Percentiles rank a stretch among this genome's conserved stretches.
Conservation (phyloP, 2,113 vertebrate genomes). For the Acrocephalus arundinaceus region DNA sequence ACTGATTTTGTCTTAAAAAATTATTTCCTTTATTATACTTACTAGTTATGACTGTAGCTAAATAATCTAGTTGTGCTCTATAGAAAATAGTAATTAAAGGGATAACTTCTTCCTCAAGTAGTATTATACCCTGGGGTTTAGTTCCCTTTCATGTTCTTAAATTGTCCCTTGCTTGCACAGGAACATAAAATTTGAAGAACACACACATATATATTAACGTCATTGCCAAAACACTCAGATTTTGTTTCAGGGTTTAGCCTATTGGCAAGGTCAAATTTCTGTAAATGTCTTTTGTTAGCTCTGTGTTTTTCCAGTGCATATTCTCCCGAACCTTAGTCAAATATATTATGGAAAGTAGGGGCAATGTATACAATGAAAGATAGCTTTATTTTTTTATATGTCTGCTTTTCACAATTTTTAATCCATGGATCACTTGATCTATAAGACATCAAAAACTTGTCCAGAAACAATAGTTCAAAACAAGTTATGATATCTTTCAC, state of each 20-base stretch:
- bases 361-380: background rate
- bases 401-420: background rate
- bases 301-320: background rate
- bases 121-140: background rate
- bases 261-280: background rate
- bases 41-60: background rate
- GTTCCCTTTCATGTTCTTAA: background rate
- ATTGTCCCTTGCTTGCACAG: background rate
- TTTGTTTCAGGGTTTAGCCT: background rate
- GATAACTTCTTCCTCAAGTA: background rate
- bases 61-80: background rate
- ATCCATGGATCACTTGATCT: background rate
- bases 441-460: background rate
- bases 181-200: background rate
- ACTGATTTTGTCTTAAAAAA: background rate
- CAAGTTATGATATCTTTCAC: background rate
- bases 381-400: background rate
- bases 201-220: rapidly evolving
- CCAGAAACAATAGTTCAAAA: background rate
- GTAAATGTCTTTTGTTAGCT: background rate
- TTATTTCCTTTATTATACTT: background rate
- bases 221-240: background rate
- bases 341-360: background rate
- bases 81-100: background rate
- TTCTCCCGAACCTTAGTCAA: background rate